Evolutionary conservation across 1,140 invertebrate species (phyloP).

Genomic region (Dendrolimus kikuchii): DNA sequence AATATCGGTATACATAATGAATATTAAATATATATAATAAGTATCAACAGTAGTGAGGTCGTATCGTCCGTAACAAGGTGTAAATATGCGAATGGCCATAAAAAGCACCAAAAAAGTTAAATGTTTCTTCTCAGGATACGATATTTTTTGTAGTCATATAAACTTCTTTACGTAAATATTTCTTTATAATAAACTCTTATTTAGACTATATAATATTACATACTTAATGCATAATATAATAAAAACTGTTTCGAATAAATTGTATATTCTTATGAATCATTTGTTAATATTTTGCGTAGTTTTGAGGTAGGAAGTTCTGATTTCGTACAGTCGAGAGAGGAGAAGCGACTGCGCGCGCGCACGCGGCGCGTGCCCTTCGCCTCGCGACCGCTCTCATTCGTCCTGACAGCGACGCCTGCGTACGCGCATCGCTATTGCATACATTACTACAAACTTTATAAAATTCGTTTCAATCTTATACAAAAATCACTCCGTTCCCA

Average conservation of each 20-base stretch:
- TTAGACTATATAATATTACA: conserved; percentile 55
- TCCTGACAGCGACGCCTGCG: no score
- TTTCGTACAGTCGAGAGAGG: conserved; percentile 23
- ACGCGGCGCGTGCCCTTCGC: conserved; percentile 1
- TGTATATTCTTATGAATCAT: conserved; percentile 60
- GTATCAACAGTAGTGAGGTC: conserved; percentile 34
- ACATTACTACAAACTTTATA: conserved; percentile 50
- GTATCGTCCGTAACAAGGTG: conserved; percentile 47
- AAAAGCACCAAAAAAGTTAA: conserved; percentile 55
- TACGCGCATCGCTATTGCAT: no score
- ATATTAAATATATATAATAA: conserved; percentile 32
- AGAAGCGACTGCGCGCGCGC: conserved; percentile 4
- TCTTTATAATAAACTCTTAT: conserved; percentile 67
- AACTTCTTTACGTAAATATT: conserved; percentile 67
- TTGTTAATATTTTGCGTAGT: conserved; percentile 49
- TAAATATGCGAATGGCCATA: conserved; percentile 56
- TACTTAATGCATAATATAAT: conserved; percentile 55
- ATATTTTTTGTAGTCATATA: conserved; percentile 43
- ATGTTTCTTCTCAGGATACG: conserved; percentile 44
- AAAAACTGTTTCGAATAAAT: conserved; percentile 60
- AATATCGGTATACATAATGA: conserved; percentile 21
- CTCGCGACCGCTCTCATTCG: neutral
- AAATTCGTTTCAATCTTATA: conserved; percentile 66
- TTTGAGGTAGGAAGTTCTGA: conserved; percentile 67
- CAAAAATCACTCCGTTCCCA: conserved; percentile 58